These are phyloP conservation scores for Pterocles orientalis DNA, from an alignment of 2,113 vertebrate genomes.

Conservation along the genomic window DNA sequence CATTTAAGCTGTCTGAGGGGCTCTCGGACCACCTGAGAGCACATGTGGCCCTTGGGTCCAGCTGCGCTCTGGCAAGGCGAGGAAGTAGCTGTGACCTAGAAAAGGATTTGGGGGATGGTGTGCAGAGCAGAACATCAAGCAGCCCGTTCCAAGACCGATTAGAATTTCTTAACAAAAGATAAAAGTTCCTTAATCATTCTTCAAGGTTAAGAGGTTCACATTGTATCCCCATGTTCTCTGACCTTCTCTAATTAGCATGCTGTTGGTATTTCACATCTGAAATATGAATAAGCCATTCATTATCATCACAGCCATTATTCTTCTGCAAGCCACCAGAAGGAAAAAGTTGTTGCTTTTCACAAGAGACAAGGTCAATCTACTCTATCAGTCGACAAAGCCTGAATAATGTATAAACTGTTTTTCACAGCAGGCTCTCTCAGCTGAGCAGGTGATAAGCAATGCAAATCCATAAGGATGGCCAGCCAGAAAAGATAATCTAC, in stretches of 20 bases:
- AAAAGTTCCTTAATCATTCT: conserved; percentile 37
- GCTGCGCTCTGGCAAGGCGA: neutral
- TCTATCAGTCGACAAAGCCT: conserved; percentile 31
- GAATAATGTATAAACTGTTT: conserved; percentile 60
- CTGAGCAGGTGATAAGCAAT: conserved; percentile 25
- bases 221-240: neutral
- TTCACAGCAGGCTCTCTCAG: conserved; percentile 4
- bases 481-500: conserved; percentile 19
- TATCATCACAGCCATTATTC: conserved; percentile 49
- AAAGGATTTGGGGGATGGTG: neutral
- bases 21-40: neutral
- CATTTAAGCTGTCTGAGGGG: neutral
- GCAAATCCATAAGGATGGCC: neutral
- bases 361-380: conserved; percentile 57
- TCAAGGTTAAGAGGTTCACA: neutral
- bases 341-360: conserved; percentile 45
- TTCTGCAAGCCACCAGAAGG: conserved; percentile 12
- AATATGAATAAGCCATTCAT: conserved; percentile 64
- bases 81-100: neutral
- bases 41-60: neutral
- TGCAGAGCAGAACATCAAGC: neutral
- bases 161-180: conserved; percentile 51
- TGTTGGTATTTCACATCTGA: conserved; percentile 21
- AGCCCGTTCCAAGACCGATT: neutral
- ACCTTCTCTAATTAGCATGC: conserved; percentile 52